phyloP scores from a whole-genome alignment of 2,797 vertebrate genomes.

The Amniataba percoides region DNA sequence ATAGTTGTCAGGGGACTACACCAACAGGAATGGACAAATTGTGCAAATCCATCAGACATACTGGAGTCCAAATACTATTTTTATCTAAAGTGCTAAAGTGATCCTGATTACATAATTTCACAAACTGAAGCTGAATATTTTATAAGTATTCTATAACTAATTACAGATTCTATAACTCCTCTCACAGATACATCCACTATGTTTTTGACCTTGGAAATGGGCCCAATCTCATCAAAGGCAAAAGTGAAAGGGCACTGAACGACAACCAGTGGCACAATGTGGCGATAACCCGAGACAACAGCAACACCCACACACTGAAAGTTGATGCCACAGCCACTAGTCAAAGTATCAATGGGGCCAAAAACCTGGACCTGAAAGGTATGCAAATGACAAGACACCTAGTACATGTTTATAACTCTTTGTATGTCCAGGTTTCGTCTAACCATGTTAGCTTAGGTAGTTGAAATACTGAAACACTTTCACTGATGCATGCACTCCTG shows the following conservation, averaged over 20 bases:
- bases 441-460: neutral
- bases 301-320: constrained; percentile 96
- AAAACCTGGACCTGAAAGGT: constrained; percentile 92
- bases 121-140: neutral
- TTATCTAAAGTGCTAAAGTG: neutral
- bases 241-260: constrained; percentile 94
- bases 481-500: no score
- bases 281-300: constrained; percentile 97
- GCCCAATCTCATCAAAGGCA: constrained; percentile 97
- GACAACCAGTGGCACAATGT: constrained; percentile 99
- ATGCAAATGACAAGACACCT: neutral
- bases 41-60: neutral
- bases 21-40: neutral
- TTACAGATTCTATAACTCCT: neutral
- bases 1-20: neutral
- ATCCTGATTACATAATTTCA: neutral
- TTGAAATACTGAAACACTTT: neutral
- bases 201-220: constrained; percentile 98
- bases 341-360: constrained; percentile 98
- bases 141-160: neutral
- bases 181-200: constrained; percentile 88
- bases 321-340: constrained; percentile 94
- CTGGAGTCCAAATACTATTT: neutral
- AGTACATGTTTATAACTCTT: neutral
- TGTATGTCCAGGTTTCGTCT: neutral